Evolutionary conservation across 2,888 invertebrate genomes (phyloP), one percentile per base, ranked within the genome.

Genomic region (Oligia fasciuncula): DNA sequence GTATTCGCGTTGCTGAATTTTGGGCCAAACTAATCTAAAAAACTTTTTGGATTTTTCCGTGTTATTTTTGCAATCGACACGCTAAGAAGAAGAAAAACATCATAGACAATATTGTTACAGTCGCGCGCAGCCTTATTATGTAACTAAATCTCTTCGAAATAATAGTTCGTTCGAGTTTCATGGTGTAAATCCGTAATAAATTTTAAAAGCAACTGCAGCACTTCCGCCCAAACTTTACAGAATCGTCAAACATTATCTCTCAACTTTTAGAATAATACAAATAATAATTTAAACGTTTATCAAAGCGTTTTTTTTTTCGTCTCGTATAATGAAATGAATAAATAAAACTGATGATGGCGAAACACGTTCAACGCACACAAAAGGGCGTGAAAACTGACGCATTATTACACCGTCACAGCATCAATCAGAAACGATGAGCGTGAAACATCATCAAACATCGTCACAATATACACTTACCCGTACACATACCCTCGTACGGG

Each of bases 331-430:
- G 14, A 29, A 40, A 76, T 9, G 2, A 51, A 14, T 29, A 19
- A 76, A 62, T 17, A 62, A 60, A 40, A n/a, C n/a, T 14, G 60
- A 40, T 76, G 51, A 49, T 62, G 19, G 60, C 4, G 14, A 40
- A 4, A 51, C 40, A 23, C 13, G 17, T 74, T 43, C n/a, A 51
- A 71, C 40, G 13, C n/a, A 43, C n/a, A 35, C 23, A 65, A 54
- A 17, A 23, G 17, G 3, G 19, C 35, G 54, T 65, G 43, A 46
- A 54, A 46, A 65, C 46, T 66, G 54, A n/a, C 43, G 63, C 43
- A 63, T 77, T 54, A 76, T 76, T 76, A 51, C 35, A 23, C 17
- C 14, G 35, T n/a, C 46, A 35, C 65, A 11, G 35, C n/a, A 54
- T 65, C n/a, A 29, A 54, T 77, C n/a, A 35, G 54, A 17, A 23